These are phyloP conservation scores for Heptranchias perlo DNA, from an alignment of 2,113 vertebrate species.

Conservation along the genomic window DNA sequence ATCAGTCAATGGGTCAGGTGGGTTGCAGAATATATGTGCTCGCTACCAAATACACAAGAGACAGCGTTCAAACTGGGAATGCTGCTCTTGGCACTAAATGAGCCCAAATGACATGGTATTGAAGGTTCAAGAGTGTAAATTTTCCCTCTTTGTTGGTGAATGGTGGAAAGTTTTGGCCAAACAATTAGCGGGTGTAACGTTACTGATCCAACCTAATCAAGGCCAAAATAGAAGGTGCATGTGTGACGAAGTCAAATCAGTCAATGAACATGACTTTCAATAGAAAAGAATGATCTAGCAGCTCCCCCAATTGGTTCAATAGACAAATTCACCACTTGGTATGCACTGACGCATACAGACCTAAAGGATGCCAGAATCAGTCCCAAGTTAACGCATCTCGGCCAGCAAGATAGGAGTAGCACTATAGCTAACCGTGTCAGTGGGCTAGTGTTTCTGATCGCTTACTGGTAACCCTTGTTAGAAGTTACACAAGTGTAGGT, in stretches of 20 bases:
- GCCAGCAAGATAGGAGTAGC: background rate
- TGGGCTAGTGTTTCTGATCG: background rate
- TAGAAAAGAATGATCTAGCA: background rate
- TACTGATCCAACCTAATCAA: no score
- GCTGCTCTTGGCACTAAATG: no score
- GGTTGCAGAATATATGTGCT: background rate
- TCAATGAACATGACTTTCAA: background rate
- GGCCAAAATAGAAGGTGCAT: background rate
- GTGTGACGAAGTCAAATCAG: background rate
- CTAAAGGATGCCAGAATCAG: background rate
- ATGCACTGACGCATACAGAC: background rate
- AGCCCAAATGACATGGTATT: background rate
- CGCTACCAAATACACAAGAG: background rate
- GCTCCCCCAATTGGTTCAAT: background rate
- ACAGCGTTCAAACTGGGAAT: background rate
- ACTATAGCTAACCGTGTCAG: background rate
- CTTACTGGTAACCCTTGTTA: background rate
- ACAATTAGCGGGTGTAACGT: background rate
- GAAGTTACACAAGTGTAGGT: background rate
- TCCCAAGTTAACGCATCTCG: background rate
- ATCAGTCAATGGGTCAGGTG: background rate
- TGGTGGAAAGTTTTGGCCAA: background rate
- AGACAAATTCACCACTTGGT: background rate
- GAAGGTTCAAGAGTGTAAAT: background rate
- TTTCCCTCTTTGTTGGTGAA: background rate